Evolutionary conservation across 2,797 vertebrate species (phyloP).

Genomic region (Crenichthys baileyi): DNA sequence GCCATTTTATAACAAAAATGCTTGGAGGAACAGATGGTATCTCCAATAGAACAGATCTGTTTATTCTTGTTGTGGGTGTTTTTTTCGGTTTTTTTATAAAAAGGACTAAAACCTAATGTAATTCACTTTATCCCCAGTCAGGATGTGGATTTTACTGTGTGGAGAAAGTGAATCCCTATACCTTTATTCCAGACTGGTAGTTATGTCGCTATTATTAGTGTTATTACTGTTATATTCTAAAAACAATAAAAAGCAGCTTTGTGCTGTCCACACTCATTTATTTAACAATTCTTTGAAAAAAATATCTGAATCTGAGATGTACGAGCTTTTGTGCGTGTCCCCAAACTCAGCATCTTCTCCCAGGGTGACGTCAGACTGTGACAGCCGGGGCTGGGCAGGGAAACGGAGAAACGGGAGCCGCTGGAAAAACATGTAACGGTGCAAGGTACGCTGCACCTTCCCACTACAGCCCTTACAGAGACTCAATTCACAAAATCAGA

Average conservation of each 20-base stretch:
- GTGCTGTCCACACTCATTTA: not conserved
- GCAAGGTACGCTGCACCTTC: slow-evolving; percentile 19
- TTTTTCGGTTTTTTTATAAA: not conserved
- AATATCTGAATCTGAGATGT: not conserved
- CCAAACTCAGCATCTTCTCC: slow-evolving; percentile 47
- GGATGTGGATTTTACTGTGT: no score
- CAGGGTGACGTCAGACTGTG: slow-evolving; percentile 63
- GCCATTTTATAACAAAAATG: not conserved
- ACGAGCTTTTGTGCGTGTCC: slow-evolving; percentile 15
- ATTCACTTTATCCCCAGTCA: no score
- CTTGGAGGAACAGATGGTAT: no score
- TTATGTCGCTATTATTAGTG: not conserved
- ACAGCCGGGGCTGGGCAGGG: slow-evolving; percentile 48
- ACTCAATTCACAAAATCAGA: slow-evolving; percentile 23
- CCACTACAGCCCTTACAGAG: slow-evolving; percentile 35
- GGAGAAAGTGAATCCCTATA: not conserved
- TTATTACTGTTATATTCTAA: not conserved
- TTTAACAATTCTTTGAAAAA: not conserved
- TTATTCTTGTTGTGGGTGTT: no score
- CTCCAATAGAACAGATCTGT: no score
- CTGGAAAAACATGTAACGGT: slow-evolving; percentile 62
- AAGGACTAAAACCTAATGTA: not conserved
- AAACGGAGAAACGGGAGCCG: slow-evolving; percentile 12
- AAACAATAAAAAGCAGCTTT: not conserved
- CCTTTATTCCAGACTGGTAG: not conserved